A percentile compares a stretch with the other conserved stretches of the same genome.
These are phyloP conservation scores for Poeciliopsis occidentalis DNA, from an alignment of 2,113 vertebrate species.

Conservation along the genomic window DNA sequence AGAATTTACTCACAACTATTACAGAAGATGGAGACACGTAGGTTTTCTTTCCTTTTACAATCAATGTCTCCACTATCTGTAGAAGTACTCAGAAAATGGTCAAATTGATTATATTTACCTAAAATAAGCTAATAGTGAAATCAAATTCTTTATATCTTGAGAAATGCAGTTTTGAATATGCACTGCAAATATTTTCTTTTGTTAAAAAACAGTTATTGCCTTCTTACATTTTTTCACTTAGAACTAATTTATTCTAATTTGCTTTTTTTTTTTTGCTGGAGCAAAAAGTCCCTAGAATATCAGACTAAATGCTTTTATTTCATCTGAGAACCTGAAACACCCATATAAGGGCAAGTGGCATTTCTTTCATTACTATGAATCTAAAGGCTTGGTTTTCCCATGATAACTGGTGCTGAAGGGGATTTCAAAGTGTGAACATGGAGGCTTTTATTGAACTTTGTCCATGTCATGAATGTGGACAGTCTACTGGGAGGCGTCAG, in stretches of 20 bases:
- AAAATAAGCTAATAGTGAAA: not conserved
- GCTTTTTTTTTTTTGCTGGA: not conserved
- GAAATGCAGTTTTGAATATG: not conserved
- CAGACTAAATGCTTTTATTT: not conserved
- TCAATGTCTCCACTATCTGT: not conserved
- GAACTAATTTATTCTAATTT: not conserved
- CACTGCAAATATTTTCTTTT: not conserved
- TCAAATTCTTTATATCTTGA: not conserved
- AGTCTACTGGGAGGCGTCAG: constrained; percentile 34
- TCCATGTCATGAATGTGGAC: constrained; percentile 51
- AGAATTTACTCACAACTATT: constrained; percentile 70
- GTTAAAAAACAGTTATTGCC: not conserved
- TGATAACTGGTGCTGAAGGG: constrained; percentile 41
- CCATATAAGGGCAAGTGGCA: not conserved
- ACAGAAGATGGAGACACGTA: constrained; percentile 86
- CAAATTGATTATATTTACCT: not conserved
- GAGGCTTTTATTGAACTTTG: constrained; percentile 51
- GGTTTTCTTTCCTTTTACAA: constrained; percentile 35
- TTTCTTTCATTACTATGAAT: constrained; percentile 8
- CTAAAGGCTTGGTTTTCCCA: not conserved
- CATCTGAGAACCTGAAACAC: not conserved
- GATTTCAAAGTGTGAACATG: constrained; percentile 46
- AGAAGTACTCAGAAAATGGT: not conserved
- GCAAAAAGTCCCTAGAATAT: not conserved
- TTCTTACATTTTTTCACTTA: not conserved